Percentiles rank a stretch among this genome's conserved stretches.
Evolutionary conservation across 2,797 vertebrate species (phyloP).

Genomic region (Intellagama lesueurii): DNA sequence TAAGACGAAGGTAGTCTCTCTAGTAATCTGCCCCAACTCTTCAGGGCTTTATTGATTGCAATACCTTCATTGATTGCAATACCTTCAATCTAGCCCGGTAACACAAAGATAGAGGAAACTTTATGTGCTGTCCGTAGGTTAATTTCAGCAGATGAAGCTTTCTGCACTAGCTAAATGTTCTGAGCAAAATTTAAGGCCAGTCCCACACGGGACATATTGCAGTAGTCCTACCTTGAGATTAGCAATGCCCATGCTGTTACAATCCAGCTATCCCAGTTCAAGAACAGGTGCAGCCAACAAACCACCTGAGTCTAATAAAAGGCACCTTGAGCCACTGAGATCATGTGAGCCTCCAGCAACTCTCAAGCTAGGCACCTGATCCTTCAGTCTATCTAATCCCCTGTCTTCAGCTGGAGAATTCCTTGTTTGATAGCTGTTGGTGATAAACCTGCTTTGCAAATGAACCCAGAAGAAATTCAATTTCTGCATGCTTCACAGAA

Average conservation of each 20-base stretch:
- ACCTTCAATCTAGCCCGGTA: no score
- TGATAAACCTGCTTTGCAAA: not conserved
- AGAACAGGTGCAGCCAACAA: not conserved
- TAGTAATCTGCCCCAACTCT: no score
- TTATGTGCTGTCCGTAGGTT: not conserved
- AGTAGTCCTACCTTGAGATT: not conserved
- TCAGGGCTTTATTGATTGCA: no score
- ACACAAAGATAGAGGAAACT: no score
- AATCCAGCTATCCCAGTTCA: not conserved
- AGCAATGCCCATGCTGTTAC: not conserved
- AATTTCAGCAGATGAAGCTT: not conserved
- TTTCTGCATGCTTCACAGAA: slow-evolving; percentile 3
- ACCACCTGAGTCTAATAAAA: not conserved
- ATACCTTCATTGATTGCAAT: no score
- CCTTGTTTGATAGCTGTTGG: not conserved
- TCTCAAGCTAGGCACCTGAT: not conserved
- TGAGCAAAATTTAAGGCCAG: not conserved
- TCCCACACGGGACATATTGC: not conserved
- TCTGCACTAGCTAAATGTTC: not conserved
- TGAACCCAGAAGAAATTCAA: slow-evolving; percentile 8
- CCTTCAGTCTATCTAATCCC: not conserved
- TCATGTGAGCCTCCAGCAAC: not conserved
- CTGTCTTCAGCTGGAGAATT: not conserved
- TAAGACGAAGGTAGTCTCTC: no score
- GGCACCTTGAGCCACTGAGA: not conserved